Evolutionary conservation across 2,113 vertebrate genomes (phyloP).

Genomic region (Chamaetylas fuelleborni): DNA sequence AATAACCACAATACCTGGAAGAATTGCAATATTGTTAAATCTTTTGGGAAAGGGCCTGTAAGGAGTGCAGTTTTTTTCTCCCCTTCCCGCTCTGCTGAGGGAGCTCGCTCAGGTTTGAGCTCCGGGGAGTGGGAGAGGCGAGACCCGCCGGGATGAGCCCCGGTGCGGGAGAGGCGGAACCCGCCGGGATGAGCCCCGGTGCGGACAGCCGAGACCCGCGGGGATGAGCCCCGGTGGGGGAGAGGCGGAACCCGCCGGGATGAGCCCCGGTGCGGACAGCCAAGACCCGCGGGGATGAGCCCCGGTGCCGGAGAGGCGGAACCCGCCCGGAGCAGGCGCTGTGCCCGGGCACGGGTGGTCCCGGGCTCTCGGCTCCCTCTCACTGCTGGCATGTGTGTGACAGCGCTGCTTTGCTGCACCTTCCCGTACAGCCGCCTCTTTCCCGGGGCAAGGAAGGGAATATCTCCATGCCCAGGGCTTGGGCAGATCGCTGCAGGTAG

Average conservation of each 20-base stretch:
- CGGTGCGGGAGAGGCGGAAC: too few species aligned
- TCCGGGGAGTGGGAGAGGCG: not conserved
- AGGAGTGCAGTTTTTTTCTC: not conserved
- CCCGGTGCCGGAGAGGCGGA: accelerated
- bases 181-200: not conserved
- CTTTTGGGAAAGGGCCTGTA: not conserved
- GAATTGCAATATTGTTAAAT: not conserved
- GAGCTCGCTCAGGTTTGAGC: not conserved
- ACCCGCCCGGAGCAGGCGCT: not conserved
- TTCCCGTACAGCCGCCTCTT: not conserved
- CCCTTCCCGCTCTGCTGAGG: not conserved
- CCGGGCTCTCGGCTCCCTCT: not conserved
- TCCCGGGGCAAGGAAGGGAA: not conserved
- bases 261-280: accelerated
- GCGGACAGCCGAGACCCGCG: not conserved
- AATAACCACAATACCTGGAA: not conserved
- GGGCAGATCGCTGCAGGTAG: not conserved
- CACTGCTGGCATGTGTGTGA: not conserved
- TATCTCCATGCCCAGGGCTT: not conserved
- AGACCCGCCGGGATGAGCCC: not conserved
- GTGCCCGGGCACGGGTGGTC: not conserved
- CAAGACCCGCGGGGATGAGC: not conserved
- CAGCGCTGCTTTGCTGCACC: not conserved
- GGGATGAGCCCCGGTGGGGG: not conserved
- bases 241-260: too few species aligned